These are phyloP conservation scores for Bombus balteatus DNA, from an alignment of 1,140 invertebrate species.

Conservation along the genomic window DNA sequence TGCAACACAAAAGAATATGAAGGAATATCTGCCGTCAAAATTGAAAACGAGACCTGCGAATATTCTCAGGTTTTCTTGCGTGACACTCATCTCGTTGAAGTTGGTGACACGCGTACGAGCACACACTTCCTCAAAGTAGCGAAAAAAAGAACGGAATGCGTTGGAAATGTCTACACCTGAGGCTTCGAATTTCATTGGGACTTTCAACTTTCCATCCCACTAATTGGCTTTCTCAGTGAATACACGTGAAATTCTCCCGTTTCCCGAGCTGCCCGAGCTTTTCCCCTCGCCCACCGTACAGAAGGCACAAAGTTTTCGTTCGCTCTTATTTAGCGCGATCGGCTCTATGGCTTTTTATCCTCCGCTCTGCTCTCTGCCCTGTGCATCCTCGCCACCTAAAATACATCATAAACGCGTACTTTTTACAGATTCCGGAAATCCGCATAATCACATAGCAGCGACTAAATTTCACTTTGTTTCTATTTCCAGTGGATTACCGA, in stretches of 20 bases:
- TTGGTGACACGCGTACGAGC: neutral
- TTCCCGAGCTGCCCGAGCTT: no score
- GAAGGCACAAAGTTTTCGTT: conserved; percentile 8
- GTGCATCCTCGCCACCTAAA: neutral
- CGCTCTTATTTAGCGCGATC: neutral
- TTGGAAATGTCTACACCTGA: neutral
- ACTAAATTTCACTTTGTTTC: no score
- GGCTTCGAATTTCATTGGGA: neutral
- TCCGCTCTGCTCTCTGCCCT: neutral
- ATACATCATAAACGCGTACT: neutral
- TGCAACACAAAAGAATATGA: no score
- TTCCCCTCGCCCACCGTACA: neutral
- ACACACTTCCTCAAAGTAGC: neutral
- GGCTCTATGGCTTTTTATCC: neutral
- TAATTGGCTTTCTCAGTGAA: conserved; percentile 28
- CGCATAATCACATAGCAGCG: no score
- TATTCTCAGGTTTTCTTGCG: neutral
- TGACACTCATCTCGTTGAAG: neutral
- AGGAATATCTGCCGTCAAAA: no score
- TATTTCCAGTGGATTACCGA: no score
- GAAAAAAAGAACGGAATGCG: neutral
- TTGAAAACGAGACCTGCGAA: no score
- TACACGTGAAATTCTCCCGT: neutral
- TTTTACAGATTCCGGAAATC: neutral
- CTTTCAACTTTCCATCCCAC: neutral